A percentile compares a stretch with the other conserved stretches of the same genome.
Evolutionary conservation across 2,888 invertebrate species (phyloP).

Genomic region (Himalopsyche tibetana): DNA sequence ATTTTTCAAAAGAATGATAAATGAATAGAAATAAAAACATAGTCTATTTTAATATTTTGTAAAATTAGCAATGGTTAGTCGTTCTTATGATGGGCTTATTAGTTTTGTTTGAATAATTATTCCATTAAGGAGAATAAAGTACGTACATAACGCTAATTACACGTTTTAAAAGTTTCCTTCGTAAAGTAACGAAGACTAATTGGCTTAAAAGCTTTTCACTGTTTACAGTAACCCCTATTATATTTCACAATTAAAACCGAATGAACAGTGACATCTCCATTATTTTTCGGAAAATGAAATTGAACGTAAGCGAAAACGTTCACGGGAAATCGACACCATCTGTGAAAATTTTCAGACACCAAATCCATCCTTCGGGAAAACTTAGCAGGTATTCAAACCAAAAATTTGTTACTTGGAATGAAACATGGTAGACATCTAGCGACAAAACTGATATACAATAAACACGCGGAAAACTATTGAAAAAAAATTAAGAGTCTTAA

Average conservation of each 20-base stretch:
- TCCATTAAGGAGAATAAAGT: background rate
- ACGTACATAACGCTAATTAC: slow-evolving; percentile 7
- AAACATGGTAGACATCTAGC: slow-evolving; percentile 39
- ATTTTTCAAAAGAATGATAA: no score
- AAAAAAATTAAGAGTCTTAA: no score
- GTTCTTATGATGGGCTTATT: background rate
- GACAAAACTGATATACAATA: background rate
- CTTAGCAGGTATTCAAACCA: slow-evolving; percentile 37
- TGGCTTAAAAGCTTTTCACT: slow-evolving; percentile 7
- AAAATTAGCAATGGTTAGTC: no score
- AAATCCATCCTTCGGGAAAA: background rate
- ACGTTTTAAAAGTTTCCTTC: background rate
- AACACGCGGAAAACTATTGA: no score
- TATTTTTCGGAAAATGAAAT: background rate
- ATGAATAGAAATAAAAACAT: no score
- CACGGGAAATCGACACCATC: slow-evolving; percentile 28
- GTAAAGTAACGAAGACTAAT: background rate
- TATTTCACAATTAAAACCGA: background rate
- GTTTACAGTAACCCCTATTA: background rate
- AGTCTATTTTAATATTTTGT: no score
- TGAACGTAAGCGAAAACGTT: background rate
- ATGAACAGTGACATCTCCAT: background rate
- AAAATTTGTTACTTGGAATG: background rate
- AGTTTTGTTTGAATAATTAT: background rate
- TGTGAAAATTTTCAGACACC: slow-evolving; percentile 46